Evolutionary conservation across 2,888 invertebrate genomes (phyloP), one percentile per base, ranked within the genome.

Genomic region (Plusia festucae): DNA sequence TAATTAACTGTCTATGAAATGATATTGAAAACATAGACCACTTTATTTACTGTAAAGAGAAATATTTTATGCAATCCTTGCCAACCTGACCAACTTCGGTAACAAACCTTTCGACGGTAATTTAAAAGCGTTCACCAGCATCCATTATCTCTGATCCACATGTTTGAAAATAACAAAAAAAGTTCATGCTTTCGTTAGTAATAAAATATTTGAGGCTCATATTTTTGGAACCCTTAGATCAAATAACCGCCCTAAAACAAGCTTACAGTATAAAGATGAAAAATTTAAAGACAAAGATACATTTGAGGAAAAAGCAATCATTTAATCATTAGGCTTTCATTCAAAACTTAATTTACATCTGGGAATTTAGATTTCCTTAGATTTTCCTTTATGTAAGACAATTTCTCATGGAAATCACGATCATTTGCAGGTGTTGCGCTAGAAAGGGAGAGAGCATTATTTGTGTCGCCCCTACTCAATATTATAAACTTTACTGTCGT

Each of bases 401-500:
- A 22, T 34, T 9, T 16, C 59, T 57, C 53, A 68, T 57, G 69
- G 53, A 60, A 57, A 67, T 72, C 72, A 65, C 71, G 62, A 70
- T 70, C 70, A 74, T 63, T 65, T 68, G 74, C 71, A 81, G 79
- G 76, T 74, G 71, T 73, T 67, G 53, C 60, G 71, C 58, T 63
- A 24, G 76, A 82, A 61, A 67, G 78, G 54, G 79, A 77, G 9
- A 40, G 63, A 46, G 34, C 53, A 51, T 64, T 82, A 59, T 65
- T 52, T 61, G 49, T 67, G 30, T 79, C 76, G 83, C 79, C 74
- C 59, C 73, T 70, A 64, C 75, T 76, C 81, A 82, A 85, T 84
- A 82, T 86, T 83, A 84, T 86, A 83, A 86, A 87, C 84, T 87
- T 87, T 86, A 82, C 76, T 79, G 82, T 81, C 82, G 81, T 83